These are phyloP conservation scores for Melieria crassipennis DNA, from an alignment of 2,888 invertebrate genomes.

Conservation along the genomic window DNA sequence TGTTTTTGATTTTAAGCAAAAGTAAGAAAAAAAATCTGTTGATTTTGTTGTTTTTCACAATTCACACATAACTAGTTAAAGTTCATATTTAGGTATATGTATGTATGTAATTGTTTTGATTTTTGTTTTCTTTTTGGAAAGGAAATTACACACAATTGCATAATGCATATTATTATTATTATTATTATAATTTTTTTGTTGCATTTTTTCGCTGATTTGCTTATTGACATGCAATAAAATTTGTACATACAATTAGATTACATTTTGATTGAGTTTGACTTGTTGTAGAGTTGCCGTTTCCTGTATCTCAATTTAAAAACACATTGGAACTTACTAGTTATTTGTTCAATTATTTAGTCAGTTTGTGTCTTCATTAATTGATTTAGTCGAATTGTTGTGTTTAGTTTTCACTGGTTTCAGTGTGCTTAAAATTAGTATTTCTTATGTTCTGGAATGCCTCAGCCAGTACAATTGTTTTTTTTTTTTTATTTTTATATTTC, in stretches of 20 bases:
- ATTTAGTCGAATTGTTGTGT: conserved; percentile 21
- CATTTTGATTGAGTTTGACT: conserved; percentile 7
- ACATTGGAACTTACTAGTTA: no score
- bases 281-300: no score
- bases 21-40: neutral
- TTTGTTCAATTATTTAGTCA: no score
- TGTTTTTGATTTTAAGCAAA: neutral
- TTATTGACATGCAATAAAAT: conserved; percentile 36
- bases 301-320: no score
- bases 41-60: neutral
- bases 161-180: no score
- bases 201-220: neutral
- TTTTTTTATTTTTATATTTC: neutral
- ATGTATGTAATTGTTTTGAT: no score
- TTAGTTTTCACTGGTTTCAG: conserved; percentile 3
- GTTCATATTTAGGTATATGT: no score
- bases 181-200: neutral
- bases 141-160: conserved; percentile 18
- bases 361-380: conserved; percentile 10
- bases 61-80: no score
- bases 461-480: conserved; percentile 53
- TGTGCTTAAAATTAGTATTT: conserved; percentile 22
- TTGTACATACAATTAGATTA: conserved; percentile 31
- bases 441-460: conserved; percentile 48
- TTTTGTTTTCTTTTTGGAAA: neutral